Evolutionary conservation across 2,888 invertebrate genomes (phyloP), one percentile per base, ranked within the genome.

Genomic region (Urechis unicinctus): DNA sequence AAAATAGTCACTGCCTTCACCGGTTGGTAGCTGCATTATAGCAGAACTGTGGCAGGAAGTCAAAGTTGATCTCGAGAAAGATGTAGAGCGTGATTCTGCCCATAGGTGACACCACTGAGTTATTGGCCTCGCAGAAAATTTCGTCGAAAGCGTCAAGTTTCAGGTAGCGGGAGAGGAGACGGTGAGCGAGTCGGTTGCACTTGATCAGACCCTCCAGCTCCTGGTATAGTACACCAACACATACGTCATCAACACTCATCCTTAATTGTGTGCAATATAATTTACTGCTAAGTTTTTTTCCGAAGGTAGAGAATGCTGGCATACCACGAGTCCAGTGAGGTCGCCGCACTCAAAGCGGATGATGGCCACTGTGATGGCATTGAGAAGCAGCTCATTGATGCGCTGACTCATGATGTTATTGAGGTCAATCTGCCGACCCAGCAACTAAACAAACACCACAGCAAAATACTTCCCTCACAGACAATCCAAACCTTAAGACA

Each of bases 1-100:
- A 26, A 30, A 26, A 28, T 22, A 21, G 6, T 21, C 21, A 9
- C 17, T 36, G 17, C 17, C 21, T 50, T 17, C 66, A 92, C 87
- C 94, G 84, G 72, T 91, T 92, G 0, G 96, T 97, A 3, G 94
- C 91, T 25, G 93, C 93, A 75, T 97, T 97, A 77, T 93, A 97
- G 73, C 95, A 94, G 78, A 93, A 97, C 76, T 91, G 94, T 1
- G 94, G 93, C 66, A 97, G 79, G 77, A 97, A 93, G 73, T 96
- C 95, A 68, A 92, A 93, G 79, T 93, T 94, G 41, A 97, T 81
- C 78, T 97, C 96, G 86, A 93, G 93, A 81, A 96, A 96, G 0
- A 94, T 91, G 75, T 97, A 96, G 48, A 95, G 82, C 0, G 94
- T 93, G 61, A 95, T 90, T 55, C 95, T 82, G 1, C 95, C 95